Evolutionary conservation across 2,113 vertebrate species (phyloP), one percentile per base, ranked within the genome.

Genomic region (Polypterus senegalus): DNA sequence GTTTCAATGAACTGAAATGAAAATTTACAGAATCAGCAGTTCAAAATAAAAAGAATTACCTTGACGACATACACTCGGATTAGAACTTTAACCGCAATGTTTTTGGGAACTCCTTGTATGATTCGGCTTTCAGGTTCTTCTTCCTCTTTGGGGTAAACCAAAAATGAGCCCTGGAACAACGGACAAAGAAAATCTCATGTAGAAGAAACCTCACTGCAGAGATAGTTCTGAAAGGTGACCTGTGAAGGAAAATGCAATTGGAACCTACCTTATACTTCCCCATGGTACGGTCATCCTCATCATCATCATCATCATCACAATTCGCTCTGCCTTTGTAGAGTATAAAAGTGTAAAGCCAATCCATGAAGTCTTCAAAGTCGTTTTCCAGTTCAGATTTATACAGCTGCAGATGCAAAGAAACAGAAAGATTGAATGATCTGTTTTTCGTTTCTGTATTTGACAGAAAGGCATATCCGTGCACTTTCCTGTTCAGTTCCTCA

Each of bases 251-350:
- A 55, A 55, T 10, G 4, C 10, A 9, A 55, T 27, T 51, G 49
- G 2, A 55, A 55, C 44, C 54, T 65, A 97, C 96, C 91, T 98
- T 98, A 75, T 90, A 97, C 77, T 94, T 96, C 9, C 94, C 96
- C 80, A 93, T 90, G n/a, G 77, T 73, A 55, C 87, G 76, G 0
- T 86, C 80, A 45, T 89, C 87, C 3, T 88, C 80, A 0, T 89
- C 86, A 10, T 83, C 90, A 2, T 90, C 89, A 2, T 87, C 88
- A 46, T 91, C 90, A 3, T 93, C 90, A 7, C 46, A 59, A 6
- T 70, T 79, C 0, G 86, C 77, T 70, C 82, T 86, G 44, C 93
- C 92, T 75, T 83, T 86, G 63, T 85, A 83, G 46, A 98, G 77
- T 1, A 89, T 86, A 49, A 97, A 95, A 55, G 84, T 77, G 65